A percentile compares a stretch with the other conserved stretches of the same genome.
These are phyloP conservation scores for Hydraecia micacea DNA, from an alignment of 2,888 invertebrate genomes.

Conservation along the genomic window DNA sequence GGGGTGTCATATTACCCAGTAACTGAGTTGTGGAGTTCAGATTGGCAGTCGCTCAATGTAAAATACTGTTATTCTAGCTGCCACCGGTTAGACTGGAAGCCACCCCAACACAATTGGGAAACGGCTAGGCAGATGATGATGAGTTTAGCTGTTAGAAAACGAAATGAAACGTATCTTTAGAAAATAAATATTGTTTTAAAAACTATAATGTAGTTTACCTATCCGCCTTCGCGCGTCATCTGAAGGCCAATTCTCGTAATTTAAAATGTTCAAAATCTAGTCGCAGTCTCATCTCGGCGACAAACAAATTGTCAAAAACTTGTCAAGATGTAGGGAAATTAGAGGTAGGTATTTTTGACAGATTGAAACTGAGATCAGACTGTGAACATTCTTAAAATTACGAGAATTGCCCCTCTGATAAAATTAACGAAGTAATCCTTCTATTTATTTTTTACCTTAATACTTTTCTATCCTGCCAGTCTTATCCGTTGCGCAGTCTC, in stretches of 20 bases:
- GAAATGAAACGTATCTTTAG: not conserved
- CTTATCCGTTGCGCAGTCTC: not conserved
- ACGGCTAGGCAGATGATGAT: not conserved
- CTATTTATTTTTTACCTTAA: not conserved
- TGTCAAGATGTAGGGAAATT: no score
- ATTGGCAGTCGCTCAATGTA: no score
- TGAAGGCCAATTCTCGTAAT: no score
- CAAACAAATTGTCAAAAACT: no score
- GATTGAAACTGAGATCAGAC: no score
- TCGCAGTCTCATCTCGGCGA: no score
- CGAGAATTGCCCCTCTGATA: not conserved
- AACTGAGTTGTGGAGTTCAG: no score
- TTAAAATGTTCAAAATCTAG: no score
- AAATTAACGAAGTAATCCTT: slow-evolving; percentile 1
- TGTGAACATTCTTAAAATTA: no score
- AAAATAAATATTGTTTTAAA: not conserved
- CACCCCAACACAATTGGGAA: not conserved
- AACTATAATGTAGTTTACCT: not conserved
- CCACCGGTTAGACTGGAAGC: not conserved
- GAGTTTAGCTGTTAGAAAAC: not conserved
- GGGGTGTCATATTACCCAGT: no score
- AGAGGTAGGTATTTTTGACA: no score
- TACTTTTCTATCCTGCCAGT: slow-evolving; percentile 10
- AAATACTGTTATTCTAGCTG: no score
- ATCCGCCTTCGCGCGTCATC: not conserved